Base-by-base conservation (phyloP, 2,888 invertebrate species). In the Hoplodrina ambigua region DNA sequence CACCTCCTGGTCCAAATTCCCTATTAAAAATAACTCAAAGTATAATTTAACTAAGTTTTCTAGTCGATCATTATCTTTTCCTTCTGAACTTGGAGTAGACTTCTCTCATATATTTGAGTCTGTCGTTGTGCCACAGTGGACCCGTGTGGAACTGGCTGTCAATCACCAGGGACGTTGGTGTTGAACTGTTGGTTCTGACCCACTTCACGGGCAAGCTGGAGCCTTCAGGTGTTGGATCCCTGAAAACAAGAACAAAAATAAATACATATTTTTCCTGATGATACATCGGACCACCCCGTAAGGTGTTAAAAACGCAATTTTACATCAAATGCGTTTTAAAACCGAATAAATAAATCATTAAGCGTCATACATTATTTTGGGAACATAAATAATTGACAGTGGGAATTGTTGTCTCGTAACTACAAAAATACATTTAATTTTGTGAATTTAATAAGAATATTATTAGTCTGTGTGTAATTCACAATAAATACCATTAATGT, bases 161-260 rank as follows among this genome's bases (percentile, higher is more conserved):
- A 2, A 95, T 93, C 64, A 90, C 84, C 50, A 94, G 83, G 0
- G 89, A 82, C 0, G 81, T 83, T 0, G 91, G 92, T 4, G 84
- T 59, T 0, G 85, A 50, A 0, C 69, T 75, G 54, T 89, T 84
- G 0, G 89, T 84, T 7, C 89, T 88, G 2, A 70, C 60, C 94
- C 94, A 94, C 69, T 84, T 86, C 5, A 91, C 72, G 15, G 93
- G 91, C 20, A 92, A 61, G 2, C 85, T 84, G 2, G 89, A 83
- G 1, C 74, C 64, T 8, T 82, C 79, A 0, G 94, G 94, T 2
- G 94, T 94, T 37, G 94, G 94, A 53, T 94, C 85, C 4, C 94
- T 94, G 88, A 0, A 87, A 90, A 41, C 11, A 30, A 54, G 0
- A 52, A 33, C 13, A 66, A 17, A 69, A 60, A 20, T 56, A 17